These are phyloP conservation scores for Darevskia mixta DNA, from an alignment of 2,797 vertebrate genomes.

Conservation along the genomic window DNA sequence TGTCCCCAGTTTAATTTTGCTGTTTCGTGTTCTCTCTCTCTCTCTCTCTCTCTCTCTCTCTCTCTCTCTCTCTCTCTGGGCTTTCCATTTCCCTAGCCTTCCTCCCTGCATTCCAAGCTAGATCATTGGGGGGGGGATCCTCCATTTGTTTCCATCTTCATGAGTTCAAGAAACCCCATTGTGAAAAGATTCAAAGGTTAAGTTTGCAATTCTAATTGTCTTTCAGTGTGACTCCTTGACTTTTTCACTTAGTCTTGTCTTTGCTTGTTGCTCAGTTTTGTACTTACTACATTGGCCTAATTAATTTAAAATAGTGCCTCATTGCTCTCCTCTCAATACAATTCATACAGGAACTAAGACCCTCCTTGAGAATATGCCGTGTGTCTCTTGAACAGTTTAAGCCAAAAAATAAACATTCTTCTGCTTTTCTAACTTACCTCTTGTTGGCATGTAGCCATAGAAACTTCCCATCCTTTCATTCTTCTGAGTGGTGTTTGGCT, in stretches of 20 bases:
- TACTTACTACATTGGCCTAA: background rate
- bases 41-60: background rate
- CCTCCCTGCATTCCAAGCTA: background rate
- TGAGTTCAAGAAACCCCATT: background rate
- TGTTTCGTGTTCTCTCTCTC: background rate
- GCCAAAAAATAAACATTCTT: background rate
- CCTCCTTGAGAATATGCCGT: background rate
- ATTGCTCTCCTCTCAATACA: background rate
- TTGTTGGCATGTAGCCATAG: background rate
- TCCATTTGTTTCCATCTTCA: background rate
- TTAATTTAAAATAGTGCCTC: background rate
- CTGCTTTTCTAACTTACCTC: background rate
- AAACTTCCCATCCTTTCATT: background rate
- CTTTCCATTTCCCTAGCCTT: background rate
- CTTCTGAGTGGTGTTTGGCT: background rate
- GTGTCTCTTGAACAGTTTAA: background rate
- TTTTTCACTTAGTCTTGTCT: too few species aligned
- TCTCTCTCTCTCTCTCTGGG: too few species aligned
- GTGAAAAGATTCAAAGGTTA: background rate
- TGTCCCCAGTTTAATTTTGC: background rate
- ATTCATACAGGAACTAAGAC: background rate
- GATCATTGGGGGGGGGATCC: background rate
- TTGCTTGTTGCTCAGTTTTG: background rate
- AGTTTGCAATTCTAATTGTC: background rate
- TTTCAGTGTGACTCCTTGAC: conserved; percentile 10